phyloP scores from a whole-genome alignment of 2,113 vertebrate species.

The Edolisoma coerulescens region DNA sequence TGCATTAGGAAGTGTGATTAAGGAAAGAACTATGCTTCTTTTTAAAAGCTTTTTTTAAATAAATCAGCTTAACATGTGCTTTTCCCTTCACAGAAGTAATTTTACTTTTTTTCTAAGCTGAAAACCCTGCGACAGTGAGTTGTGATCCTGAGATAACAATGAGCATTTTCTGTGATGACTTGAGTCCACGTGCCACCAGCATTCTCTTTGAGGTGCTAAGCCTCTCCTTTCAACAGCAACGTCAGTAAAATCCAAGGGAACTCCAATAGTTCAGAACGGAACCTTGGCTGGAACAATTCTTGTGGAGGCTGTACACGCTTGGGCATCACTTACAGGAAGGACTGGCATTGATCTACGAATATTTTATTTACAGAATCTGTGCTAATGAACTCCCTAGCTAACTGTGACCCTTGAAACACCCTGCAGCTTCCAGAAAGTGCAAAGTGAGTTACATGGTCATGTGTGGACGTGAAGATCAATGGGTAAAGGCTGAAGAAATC shows the following conservation, averaged over 20 bases:
- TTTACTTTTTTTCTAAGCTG: neutral
- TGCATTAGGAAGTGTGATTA: neutral
- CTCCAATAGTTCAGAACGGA: neutral
- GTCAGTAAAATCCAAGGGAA: neutral
- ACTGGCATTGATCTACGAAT: rapidly evolving
- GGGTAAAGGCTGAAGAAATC: neutral
- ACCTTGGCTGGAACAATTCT: neutral
- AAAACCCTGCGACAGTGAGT: neutral
- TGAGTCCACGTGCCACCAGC: neutral
- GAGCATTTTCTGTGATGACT: neutral
- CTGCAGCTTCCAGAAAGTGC: neutral
- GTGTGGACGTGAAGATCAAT: neutral
- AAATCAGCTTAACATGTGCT: neutral
- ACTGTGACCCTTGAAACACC: neutral
- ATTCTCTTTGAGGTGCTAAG: neutral
- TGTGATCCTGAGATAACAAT: neutral
- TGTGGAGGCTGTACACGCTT: neutral
- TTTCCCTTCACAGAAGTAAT: neutral
- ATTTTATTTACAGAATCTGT: neutral
- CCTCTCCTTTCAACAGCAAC: neutral
- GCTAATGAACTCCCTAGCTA: neutral
- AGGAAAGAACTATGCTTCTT: conserved; percentile 4
- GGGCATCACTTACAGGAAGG: neutral
- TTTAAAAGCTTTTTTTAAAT: neutral
- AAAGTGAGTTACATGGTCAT: neutral